Percentiles rank a stretch among this genome's conserved stretches.
Conservation (phyloP, 2,888 invertebrate species). For the Cyaniris semiargus region DNA sequence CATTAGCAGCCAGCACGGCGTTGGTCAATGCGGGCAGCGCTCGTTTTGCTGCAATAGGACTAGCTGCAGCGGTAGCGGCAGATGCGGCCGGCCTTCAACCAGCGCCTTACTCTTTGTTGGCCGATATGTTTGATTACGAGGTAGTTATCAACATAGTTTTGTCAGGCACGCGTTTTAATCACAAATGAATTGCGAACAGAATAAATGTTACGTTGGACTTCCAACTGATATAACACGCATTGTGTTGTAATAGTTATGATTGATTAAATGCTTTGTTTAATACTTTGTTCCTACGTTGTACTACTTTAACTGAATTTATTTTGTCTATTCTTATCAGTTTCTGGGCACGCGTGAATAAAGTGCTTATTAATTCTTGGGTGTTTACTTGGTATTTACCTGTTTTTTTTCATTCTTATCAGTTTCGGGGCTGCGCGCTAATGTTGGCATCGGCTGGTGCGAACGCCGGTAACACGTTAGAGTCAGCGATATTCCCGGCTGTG, state of each 20-base stretch:
- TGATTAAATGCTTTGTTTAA: neutral
- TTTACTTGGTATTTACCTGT: neutral
- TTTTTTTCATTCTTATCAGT: conserved; percentile 45
- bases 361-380: no score
- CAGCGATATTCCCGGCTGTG: conserved; percentile 51
- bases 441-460: conserved; percentile 51
- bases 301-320: no score
- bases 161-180: neutral
- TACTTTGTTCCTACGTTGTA: neutral
- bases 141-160: conserved; percentile 41
- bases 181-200: neutral
- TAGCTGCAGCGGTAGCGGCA: conserved; percentile 55
- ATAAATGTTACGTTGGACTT: neutral
- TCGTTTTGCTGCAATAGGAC: conserved; percentile 44
- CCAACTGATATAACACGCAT: conserved; percentile 4
- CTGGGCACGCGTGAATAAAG: no score
- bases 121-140: conserved; percentile 65
- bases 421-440: conserved; percentile 59
- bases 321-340: no score
- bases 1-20: conserved; percentile 43
- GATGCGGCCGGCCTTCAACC: conserved; percentile 64
- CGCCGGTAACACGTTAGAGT: conserved; percentile 56
- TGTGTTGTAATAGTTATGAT: neutral
- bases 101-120: conserved; percentile 62
- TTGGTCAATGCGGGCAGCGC: conserved; percentile 37